Conservation (phyloP, 2,113 vertebrate genomes). For the Azemiops feae region DNA sequence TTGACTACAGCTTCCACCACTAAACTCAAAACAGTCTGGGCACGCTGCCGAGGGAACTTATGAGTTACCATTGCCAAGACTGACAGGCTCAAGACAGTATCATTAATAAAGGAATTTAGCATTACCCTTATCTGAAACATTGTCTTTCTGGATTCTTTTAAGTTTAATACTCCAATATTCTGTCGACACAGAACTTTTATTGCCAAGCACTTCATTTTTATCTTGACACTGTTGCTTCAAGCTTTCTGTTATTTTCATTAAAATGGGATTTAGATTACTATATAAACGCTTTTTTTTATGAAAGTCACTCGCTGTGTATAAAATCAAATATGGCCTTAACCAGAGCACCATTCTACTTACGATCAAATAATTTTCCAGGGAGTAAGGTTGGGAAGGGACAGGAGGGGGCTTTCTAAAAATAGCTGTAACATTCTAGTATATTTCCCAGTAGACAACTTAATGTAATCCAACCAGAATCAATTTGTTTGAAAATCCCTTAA, state of each 20-base stretch:
- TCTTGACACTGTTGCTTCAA: not conserved
- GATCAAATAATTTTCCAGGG: not conserved
- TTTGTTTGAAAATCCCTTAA: not conserved
- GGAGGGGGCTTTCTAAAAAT: not conserved
- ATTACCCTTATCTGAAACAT: not conserved
- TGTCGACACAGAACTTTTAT: conserved; percentile 7
- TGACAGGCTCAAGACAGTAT: not conserved
- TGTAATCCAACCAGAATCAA: not conserved
- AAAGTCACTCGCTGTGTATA: not conserved
- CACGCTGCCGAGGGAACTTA: not conserved
- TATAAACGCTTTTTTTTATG: not conserved
- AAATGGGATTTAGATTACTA: not conserved
- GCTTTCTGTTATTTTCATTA: not conserved
- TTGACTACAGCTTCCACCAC: not conserved
- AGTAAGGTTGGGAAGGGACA: not conserved
- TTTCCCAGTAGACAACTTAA: conserved; percentile 13
- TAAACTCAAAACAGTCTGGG: not conserved
- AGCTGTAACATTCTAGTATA: not conserved
- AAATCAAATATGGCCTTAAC: not conserved
- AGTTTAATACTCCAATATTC: not conserved
- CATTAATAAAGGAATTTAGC: not conserved
- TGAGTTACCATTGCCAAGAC: not conserved
- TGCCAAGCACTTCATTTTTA: not conserved
- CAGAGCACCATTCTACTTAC: not conserved
- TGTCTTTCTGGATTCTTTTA: not conserved